A percentile compares a stretch with the other conserved stretches of the same genome.
These are phyloP conservation scores for Passer domesticus DNA, from an alignment of 2,113 vertebrate species.

Conservation along the genomic window DNA sequence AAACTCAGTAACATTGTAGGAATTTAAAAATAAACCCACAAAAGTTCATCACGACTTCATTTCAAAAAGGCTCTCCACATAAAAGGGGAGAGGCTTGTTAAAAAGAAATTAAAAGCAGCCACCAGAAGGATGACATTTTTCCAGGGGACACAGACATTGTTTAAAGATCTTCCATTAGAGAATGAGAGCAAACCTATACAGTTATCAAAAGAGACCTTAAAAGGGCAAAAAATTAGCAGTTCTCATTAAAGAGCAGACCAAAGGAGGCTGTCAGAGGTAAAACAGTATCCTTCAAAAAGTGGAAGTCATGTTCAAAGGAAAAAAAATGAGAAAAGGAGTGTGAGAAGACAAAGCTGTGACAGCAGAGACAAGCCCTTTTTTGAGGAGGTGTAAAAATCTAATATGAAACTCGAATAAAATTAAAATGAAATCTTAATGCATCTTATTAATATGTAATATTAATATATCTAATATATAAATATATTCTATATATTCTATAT, in stretches of 20 bases:
- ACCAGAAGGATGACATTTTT: conserved; percentile 31
- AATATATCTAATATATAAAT: background rate
- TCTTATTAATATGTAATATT: background rate
- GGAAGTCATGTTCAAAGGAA: background rate
- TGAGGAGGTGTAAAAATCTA: background rate
- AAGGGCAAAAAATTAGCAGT: conserved; percentile 47
- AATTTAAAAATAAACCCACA: background rate
- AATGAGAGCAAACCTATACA: conserved; percentile 36
- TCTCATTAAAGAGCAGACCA: background rate
- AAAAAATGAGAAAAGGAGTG: background rate
- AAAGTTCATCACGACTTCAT: background rate
- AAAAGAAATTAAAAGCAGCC: conserved; percentile 35
- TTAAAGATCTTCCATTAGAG: conserved; percentile 40
- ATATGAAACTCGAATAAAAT: background rate
- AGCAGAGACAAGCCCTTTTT: background rate
- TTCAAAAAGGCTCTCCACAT: conserved; percentile 28
- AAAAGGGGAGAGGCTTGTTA: conserved; percentile 25
- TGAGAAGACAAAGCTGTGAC: background rate
- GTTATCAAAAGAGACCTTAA: conserved; percentile 43
- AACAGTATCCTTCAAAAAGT: background rate
- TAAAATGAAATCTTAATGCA: background rate
- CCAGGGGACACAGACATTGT: conserved; percentile 38
- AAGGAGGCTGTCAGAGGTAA: conserved; percentile 19
- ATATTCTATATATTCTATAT: background rate
- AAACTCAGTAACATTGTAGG: background rate